Evolutionary conservation across 2,888 invertebrate species (phyloP).

Genomic region (Phlogophora meticulosa): DNA sequence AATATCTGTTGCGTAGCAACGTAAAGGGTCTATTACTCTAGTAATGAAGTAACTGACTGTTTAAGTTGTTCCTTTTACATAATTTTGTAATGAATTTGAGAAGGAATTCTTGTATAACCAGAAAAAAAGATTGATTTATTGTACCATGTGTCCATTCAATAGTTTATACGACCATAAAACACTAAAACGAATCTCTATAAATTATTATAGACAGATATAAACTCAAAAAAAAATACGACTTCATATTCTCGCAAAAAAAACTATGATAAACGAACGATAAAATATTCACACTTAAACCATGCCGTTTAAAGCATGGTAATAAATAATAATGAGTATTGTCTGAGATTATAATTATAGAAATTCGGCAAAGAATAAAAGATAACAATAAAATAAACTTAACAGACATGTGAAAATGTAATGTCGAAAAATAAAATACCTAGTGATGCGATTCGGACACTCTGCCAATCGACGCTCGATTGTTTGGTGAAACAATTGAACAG

Average conservation of each 20-base stretch:
- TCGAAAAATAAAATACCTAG: slow-evolving; percentile 14
- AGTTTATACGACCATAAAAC: slow-evolving; percentile 27
- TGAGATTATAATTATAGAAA: slow-evolving; percentile 25
- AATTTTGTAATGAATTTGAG: background rate
- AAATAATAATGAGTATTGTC: slow-evolving; percentile 37
- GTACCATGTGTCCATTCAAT: slow-evolving; percentile 15
- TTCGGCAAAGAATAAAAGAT: slow-evolving; percentile 1
- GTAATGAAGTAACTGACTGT: slow-evolving; percentile 19
- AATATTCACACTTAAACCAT: slow-evolving; percentile 38
- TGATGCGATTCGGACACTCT: slow-evolving; percentile 4
- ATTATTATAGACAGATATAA: slow-evolving; percentile 24
- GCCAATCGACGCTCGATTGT: slow-evolving; percentile 23
- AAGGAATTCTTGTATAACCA: background rate
- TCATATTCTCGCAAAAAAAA: slow-evolving; percentile 41
- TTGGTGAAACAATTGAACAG: slow-evolving; percentile 34
- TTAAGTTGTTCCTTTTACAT: slow-evolving; percentile 13
- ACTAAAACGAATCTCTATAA: slow-evolving; percentile 49
- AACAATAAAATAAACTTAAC: slow-evolving; percentile 9
- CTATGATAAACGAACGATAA: slow-evolving; percentile 21
- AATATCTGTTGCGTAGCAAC: slow-evolving; percentile 43
- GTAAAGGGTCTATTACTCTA: slow-evolving; percentile 30
- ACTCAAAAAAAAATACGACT: slow-evolving; percentile 2
- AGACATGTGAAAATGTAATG: slow-evolving; percentile 2
- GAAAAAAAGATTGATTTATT: background rate
- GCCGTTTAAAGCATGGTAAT: slow-evolving; percentile 21